These are phyloP conservation scores for Pseudococcus viburni DNA, from an alignment of 2,888 invertebrate species.

Conservation along the genomic window DNA sequence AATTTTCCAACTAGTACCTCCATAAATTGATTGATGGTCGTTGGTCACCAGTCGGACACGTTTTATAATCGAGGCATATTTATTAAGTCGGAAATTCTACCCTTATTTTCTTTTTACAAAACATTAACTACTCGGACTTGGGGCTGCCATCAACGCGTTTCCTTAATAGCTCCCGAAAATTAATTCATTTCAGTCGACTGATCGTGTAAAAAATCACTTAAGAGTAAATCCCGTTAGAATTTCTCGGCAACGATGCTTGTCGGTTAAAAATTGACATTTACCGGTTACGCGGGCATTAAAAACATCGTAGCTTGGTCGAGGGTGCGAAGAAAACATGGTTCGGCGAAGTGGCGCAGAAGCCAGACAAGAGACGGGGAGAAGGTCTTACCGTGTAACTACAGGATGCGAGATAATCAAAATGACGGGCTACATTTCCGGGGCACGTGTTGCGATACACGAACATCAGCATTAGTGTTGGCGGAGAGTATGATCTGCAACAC, in stretches of 20 bases:
- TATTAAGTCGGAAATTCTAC: neutral
- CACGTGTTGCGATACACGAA: constrained; percentile 34
- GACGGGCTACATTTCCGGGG: constrained; percentile 32
- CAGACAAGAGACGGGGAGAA: neutral
- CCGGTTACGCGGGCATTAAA: constrained; percentile 22
- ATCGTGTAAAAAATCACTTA: constrained; percentile 17
- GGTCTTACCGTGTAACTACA: constrained; percentile 16
- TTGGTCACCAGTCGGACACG: too few relatives aligned
- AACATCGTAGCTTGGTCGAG: neutral
- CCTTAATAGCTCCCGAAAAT: constrained; percentile 22
- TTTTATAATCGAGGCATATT: neutral
- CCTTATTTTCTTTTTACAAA: neutral
- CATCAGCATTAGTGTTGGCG: neutral
- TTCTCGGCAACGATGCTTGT: constrained; percentile 12
- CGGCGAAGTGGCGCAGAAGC: neutral
- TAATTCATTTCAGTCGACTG: constrained; percentile 25
- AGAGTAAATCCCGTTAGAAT: constrained; percentile 31
- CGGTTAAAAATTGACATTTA: constrained; percentile 35
- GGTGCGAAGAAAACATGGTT: neutral
- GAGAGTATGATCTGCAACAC: neutral
- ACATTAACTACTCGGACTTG: neutral
- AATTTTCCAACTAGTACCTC: too few relatives aligned
- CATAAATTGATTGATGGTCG: too few relatives aligned
- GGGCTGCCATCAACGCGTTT: neutral
- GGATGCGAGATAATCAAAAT: constrained; percentile 33